Base-by-base conservation (phyloP, 1,140 invertebrate species). In the Diplogasteroides magnus region DNA sequence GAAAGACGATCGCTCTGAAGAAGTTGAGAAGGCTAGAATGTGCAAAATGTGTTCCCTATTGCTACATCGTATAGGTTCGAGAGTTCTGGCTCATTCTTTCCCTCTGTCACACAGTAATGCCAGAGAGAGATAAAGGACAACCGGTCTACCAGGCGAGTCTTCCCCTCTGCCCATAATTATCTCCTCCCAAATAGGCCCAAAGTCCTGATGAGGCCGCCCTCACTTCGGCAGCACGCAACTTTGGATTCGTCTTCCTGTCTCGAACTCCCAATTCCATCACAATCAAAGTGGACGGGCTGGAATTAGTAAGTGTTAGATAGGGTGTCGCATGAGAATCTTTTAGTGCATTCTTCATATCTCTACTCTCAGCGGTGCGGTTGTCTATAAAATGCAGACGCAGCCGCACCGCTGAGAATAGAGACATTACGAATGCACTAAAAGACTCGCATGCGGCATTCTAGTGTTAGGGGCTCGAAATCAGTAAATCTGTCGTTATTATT, bases 81-180 rank as follows among this genome's bases (percentile, higher is more conserved):
- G 68, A 80, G 70, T 82, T 82, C 68, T 83, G 83, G 81, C 75
- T 77, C 57, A 84, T 95, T 31, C 85, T 97, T 55, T 90, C 93
- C 1, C 84, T 95, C 0, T 97, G 94, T 83, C 94, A 97, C 83
- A 97, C 94, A 2, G 94, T 97, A n/a, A 97, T 97, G 93, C 90
- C 93, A 0, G 94, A 95, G 64, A 89, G 91, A 58, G 70, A 72
- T 91, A 6, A 48, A 19, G 67, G 92, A 91, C 77, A 87, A 87
- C 78, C 90, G n/a, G 87, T 88, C 70, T 90, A 90, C 81, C 89
- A 90, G 83, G 95, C 83, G 97, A 48, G 6, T 48, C 6, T 48
- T 48, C 37, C 37, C 37, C 37, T 48, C 37, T 19, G 6, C 37
- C 37, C 94, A 48, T 6, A 48, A 48, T 48, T 11, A 48, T 48